Base-by-base conservation (phyloP, 2,888 invertebrate species). In the Acleris sparsana region DNA sequence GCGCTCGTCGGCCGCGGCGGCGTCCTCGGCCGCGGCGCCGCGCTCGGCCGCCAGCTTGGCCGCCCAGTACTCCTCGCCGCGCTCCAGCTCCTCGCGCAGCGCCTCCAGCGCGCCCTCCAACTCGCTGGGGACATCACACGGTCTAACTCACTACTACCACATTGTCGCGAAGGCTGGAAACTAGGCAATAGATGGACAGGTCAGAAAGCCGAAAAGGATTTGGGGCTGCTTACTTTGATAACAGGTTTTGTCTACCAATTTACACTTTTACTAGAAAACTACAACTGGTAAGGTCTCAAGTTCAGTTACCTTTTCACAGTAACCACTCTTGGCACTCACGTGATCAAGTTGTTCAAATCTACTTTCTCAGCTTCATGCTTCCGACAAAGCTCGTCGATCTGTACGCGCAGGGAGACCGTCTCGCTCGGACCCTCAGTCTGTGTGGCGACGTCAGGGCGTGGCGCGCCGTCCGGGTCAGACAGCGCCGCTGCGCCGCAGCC, bases 21-120 rank as follows among this genome's bases (percentile, higher is more conserved):
- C 96, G 79, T 97, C 97, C 69, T 95, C 95, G 75, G 95, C 96
- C 79, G 95, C 95, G 64, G 95, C 87, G 71, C 94, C 94, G 33
- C 97, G 93, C 84, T 97, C 97, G 69, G 96, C 96, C 56, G 95
- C 95, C 65, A 97, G 88, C 85, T 97, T 97, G 43, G 91, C 90
- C 57, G 95, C 93, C 97, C 97, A 97, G 87, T 97, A 97, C 82
- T 97, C 97, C 83, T 97, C 97, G 83, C 97, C 96, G 69, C 95
- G 95, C 76, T 97, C 97, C 81, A 96, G 97, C 80, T 97, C 97
- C 53, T 93, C 93, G 75, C 94, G 94, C 87, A 97, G 89, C 78
- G 96, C 93, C 80, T 97, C 96, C 63, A 97, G 86, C 75, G 96
- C 96, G 58, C 88, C 87, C 84, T 97, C 97, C 57, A 97, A 87